A percentile compares a stretch with the other conserved stretches of the same genome.
Evolutionary conservation across 1,140 invertebrate species (phyloP).

Genomic region (Pogonomyrmex barbatus): DNA sequence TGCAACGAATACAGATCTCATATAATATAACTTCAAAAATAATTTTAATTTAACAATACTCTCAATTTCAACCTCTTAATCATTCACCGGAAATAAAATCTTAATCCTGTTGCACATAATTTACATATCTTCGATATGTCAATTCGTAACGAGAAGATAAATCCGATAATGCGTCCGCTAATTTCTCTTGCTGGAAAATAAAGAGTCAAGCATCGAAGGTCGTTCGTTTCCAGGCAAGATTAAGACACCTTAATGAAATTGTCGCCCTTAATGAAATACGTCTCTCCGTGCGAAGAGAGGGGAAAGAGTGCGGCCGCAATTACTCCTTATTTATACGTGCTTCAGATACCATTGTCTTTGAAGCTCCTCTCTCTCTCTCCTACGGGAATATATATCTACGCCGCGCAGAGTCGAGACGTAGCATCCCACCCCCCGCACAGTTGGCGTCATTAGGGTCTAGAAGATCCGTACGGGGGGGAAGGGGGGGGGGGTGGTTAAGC

Average conservation of each 20-base stretch:
- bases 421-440: constrained; percentile 12
- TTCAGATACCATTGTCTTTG: neutral
- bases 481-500: constrained; percentile 44
- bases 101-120: neutral
- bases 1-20: neutral
- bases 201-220: neutral
- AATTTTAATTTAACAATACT: constrained; percentile 11
- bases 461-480: constrained; percentile 16
- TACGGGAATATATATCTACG: neutral
- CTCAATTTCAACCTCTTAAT: neutral
- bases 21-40: neutral
- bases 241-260: constrained; percentile 2
- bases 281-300: neutral
- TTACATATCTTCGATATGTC: neutral
- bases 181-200: neutral
- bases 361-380: neutral
- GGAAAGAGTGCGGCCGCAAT: neutral
- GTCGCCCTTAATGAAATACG: too few relatives aligned
- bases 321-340: constrained; percentile 16
- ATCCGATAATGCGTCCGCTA: neutral
- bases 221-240: neutral
- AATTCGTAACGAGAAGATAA: neutral
- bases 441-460: constrained; percentile 48
- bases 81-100: neutral
- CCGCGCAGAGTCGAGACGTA: neutral